A percentile compares a stretch with the other conserved stretches of the same genome.
phyloP scores from a whole-genome alignment of 2,113 vertebrate species.

The Hydropotes inermis region DNA sequence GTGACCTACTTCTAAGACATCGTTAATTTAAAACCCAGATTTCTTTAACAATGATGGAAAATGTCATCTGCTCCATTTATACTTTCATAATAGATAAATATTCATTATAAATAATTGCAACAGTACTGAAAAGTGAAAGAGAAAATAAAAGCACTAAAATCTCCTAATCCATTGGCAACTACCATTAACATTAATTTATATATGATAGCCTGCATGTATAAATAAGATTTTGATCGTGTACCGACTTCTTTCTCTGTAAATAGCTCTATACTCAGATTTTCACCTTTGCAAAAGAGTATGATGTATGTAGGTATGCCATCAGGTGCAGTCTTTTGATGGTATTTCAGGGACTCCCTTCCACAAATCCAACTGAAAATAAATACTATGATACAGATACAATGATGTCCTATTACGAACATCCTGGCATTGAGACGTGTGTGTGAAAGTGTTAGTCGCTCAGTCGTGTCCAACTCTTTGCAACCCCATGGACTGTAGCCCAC shows the following conservation, averaged over 20 bases:
- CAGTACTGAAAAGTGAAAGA: not conserved
- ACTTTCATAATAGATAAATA: not conserved
- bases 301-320: not conserved
- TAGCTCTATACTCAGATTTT: not conserved
- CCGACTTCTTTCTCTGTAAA: not conserved
- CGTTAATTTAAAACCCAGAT: not conserved
- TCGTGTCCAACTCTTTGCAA: rapidly evolving
- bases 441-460: not conserved
- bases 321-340: not conserved
- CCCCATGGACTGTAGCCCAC: not conserved
- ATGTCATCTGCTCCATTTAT: not conserved
- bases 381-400: not conserved
- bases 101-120: not conserved
- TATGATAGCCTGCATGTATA: not conserved
- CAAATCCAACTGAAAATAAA: not conserved
- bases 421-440: not conserved
- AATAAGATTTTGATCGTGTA: not conserved
- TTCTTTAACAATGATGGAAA: not conserved
- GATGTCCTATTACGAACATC: not conserved
- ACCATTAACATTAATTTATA: not conserved
- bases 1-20: not conserved
- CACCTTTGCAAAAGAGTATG: not conserved
- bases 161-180: not conserved
- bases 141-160: not conserved
- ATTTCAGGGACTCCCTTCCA: not conserved